Percentiles rank a stretch among this genome's conserved stretches.
phyloP scores from a whole-genome alignment of 2,113 vertebrate species.

The Gymnocephalus cernua region DNA sequence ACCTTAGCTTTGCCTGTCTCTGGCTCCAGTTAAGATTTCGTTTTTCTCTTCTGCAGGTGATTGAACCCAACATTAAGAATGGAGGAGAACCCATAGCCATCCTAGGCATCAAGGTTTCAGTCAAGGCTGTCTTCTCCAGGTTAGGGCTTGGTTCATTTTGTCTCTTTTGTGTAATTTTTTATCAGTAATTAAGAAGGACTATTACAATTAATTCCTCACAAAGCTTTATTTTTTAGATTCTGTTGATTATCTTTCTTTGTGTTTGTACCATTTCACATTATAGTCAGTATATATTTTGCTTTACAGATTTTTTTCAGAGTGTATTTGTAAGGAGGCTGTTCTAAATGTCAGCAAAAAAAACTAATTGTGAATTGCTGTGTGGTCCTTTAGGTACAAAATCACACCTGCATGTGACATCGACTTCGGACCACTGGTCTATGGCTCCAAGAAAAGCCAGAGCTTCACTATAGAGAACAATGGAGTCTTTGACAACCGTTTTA shows the following conservation, averaged over 20 bases:
- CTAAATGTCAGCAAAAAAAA: neutral
- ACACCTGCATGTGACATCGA: slow-evolving; percentile 82
- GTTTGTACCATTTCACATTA: neutral
- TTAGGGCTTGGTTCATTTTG: slow-evolving; percentile 14
- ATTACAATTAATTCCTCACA: neutral
- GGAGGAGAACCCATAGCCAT: slow-evolving; percentile 82
- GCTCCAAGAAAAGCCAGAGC: slow-evolving; percentile 79
- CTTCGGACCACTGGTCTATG: slow-evolving; percentile 86
- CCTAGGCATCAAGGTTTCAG: slow-evolving; percentile 86
- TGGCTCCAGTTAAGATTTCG: too few species aligned
- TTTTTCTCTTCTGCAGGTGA: slow-evolving; percentile 82
- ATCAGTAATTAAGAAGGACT: neutral
- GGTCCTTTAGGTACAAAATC: slow-evolving; percentile 85
- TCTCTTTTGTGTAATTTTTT: neutral
- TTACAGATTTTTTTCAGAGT: neutral
- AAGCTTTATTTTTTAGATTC: neutral
- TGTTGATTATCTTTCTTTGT: neutral
- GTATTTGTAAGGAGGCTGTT: too few species aligned
- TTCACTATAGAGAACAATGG: slow-evolving; percentile 90
- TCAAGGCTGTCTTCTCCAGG: slow-evolving; percentile 85
- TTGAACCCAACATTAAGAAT: slow-evolving; percentile 83
- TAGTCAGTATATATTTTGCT: neutral
- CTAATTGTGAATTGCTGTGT: neutral
- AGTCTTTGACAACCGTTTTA: slow-evolving; percentile 82
- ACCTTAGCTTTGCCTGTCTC: neutral